Percentiles rank a stretch among this genome's conserved stretches.
These are phyloP conservation scores for Anoplopoma fimbria DNA, from an alignment of 2,113 vertebrate species.

Conservation along the genomic window DNA sequence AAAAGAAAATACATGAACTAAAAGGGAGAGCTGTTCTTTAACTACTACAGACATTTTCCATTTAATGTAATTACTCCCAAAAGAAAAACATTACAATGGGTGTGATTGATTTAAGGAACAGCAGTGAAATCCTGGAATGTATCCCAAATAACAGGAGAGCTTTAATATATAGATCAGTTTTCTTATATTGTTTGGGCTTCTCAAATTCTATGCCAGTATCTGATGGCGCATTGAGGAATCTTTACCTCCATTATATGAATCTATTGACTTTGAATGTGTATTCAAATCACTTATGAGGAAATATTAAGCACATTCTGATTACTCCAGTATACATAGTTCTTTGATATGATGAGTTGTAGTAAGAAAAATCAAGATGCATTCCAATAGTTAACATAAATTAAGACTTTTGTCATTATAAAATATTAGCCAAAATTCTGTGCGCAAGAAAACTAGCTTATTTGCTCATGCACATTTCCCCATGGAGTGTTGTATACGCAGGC, in stretches of 20 bases:
- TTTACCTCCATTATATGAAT: background rate
- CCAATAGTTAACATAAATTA: constrained; percentile 36
- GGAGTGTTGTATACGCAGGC: constrained; percentile 57
- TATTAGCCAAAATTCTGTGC: constrained; percentile 34
- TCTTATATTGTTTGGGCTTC: background rate
- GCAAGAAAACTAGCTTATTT: constrained; percentile 53
- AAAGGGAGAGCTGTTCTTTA: background rate
- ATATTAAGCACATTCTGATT: constrained; percentile 31
- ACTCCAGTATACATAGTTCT: constrained; percentile 26
- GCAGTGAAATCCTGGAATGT: constrained; percentile 61
- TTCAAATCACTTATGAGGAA: constrained; percentile 14
- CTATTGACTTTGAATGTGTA: constrained; percentile 21
- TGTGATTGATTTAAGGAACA: constrained; percentile 31
- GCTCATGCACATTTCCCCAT: constrained; percentile 64
- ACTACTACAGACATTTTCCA: background rate
- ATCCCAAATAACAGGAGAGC: constrained; percentile 37
- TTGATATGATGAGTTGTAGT: background rate
- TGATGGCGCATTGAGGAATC: background rate
- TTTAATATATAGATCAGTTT: constrained; percentile 1
- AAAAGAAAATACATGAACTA: background rate
- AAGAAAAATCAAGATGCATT: constrained; percentile 45
- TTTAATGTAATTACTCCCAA: constrained; percentile 14
- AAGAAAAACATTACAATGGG: background rate
- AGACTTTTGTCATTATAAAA: constrained; percentile 41
- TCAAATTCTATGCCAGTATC: background rate